Conservation (phyloP, 1,140 invertebrate species). For the Drosophila pectinifera region DNA sequence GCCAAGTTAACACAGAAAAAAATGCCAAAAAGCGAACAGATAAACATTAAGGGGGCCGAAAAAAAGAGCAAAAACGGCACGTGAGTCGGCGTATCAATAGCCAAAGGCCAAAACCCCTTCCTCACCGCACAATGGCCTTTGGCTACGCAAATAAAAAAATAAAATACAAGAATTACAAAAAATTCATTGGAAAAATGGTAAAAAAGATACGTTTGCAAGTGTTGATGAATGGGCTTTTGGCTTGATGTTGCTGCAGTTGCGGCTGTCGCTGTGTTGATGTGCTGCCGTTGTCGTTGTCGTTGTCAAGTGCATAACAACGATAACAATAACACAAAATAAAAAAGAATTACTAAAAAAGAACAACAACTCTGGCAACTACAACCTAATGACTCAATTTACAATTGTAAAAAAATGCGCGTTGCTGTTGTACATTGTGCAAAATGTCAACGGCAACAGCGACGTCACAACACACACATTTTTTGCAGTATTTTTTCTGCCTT, state of each 20-base stretch:
- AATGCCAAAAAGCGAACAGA: conserved; percentile 16
- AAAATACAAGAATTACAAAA: conserved; percentile 20
- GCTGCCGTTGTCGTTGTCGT: conserved; percentile 55
- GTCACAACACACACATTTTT: conserved; percentile 63
- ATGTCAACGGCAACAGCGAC: conserved; percentile 69
- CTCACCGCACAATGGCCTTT: conserved; percentile 26
- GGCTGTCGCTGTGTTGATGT: conserved; percentile 27
- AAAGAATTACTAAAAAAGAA: conserved; percentile 19
- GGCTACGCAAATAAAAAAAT: conserved; percentile 41
- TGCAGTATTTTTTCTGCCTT: conserved; percentile 15
- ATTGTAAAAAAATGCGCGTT: conserved; percentile 73
- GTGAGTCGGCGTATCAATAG: conserved; percentile 54
- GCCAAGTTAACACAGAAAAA: conserved; percentile 41
- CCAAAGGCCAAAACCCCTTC: conserved; percentile 19
- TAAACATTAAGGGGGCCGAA: conserved; percentile 13
- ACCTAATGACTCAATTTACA: conserved; percentile 81
- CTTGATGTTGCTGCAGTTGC: conserved; percentile 34
- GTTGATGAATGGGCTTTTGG: conserved; percentile 73
- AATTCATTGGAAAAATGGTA: conserved; percentile 26
- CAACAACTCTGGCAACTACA: conserved; percentile 55
- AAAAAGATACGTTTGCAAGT: conserved; percentile 43
- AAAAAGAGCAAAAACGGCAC: conserved; percentile 53
- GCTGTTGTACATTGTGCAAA: conserved; percentile 68
- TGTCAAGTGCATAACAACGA: conserved; percentile 77
- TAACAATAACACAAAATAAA: conserved; percentile 35